Evolutionary conservation across 2,113 vertebrate species (phyloP).

Genomic region (Ophthalmolycus amberensis): DNA sequence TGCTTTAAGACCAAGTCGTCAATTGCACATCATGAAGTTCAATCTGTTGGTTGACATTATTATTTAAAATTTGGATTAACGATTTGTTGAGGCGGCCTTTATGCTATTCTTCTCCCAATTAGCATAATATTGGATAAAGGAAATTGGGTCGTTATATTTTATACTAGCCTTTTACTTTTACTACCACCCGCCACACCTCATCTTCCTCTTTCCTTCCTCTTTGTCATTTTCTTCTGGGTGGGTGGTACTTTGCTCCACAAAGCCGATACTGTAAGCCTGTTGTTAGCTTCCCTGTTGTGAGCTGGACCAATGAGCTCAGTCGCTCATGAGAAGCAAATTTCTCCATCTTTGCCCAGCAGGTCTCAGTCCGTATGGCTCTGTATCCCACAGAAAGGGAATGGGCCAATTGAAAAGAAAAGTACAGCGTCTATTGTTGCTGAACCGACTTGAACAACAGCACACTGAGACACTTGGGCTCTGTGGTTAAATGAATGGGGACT

Average conservation of each 20-base stretch:
- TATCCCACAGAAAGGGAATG: conserved; percentile 54
- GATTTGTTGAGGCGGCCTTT: conserved; percentile 29
- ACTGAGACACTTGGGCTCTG: conserved; percentile 59
- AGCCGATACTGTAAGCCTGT: conserved; percentile 34
- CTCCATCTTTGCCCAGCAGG: conserved; percentile 70
- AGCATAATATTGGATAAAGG: conserved; percentile 45
- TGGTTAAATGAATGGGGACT: conserved; percentile 56
- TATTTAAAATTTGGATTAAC: conserved; percentile 67
- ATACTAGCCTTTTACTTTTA: conserved; percentile 13
- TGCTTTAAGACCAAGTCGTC: conserved; percentile 58
- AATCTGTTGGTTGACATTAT: conserved; percentile 67
- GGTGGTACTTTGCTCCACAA: conserved; percentile 42
- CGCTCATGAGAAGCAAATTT: conserved; percentile 62
- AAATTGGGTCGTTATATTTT: conserved; percentile 43
- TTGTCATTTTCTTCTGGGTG: conserved; percentile 37
- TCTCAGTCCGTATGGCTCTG: conserved; percentile 53
- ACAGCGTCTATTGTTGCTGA: conserved; percentile 63
- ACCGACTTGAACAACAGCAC: conserved; percentile 65
- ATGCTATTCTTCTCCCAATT: conserved; percentile 54
- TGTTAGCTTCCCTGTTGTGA: conserved; percentile 46
- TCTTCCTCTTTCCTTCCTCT: conserved; percentile 25
- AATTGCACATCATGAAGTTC: conserved; percentile 68
- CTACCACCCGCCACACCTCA: conserved; percentile 2
- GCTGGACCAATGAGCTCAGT: conserved; percentile 60
- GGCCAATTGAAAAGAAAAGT: conserved; percentile 64